Base-by-base conservation (phyloP, 2,113 vertebrate species). In the Erpornis zantholeuca region DNA sequence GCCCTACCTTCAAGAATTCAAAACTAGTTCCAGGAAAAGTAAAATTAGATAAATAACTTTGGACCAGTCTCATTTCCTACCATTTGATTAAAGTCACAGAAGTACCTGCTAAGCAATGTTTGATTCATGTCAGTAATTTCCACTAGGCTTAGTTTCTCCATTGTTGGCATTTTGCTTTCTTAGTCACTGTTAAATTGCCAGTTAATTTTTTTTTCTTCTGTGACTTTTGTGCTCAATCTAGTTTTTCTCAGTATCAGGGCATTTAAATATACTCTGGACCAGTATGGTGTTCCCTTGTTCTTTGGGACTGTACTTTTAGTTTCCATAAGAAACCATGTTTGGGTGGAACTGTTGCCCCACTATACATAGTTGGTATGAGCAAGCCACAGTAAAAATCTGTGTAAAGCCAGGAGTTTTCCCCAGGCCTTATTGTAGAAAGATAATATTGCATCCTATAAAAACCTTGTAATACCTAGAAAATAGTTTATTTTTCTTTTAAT, bases 41-140 rank as follows among this genome's bases (percentile, higher is more conserved):
- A 91, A 88, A 33, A 36, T n/a, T 29, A 35, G 27, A 82, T 27
- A 71, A 89, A 71, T 42, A 82, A 56, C 36, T 87, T 64, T 35
- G 10, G 11, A 59, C 10, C 15, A 47, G 19, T 54, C 33, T 4
- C 25, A 28, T 84, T 82, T 88, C 28, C 6, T 50, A 80, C 11
- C 2, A 4, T 53, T 92, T 73, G 42, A 65, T 86, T 90, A 53
- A 82, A 88, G 15, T 42, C 29, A 36, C 45, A 57, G 33, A 82
- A 76, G 7, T 45, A 57, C 38, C 69, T 80, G 36, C 25, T 73
- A 66, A 88, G 36, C 57, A 77, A 59, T 0, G 0, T 50, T 49
- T 96, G 90, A 90, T 79, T 82, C 61, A 65, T 42, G 25, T 42
- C 59, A 73, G 20, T 54, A 78, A 81, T 81, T 88, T 94, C 60